A percentile compares a stretch with the other conserved stretches of the same genome.
These are phyloP conservation scores for Nesometra sesokonis DNA, from an alignment of 35 echinoderm and acorn worm species.

Conservation along the genomic window DNA sequence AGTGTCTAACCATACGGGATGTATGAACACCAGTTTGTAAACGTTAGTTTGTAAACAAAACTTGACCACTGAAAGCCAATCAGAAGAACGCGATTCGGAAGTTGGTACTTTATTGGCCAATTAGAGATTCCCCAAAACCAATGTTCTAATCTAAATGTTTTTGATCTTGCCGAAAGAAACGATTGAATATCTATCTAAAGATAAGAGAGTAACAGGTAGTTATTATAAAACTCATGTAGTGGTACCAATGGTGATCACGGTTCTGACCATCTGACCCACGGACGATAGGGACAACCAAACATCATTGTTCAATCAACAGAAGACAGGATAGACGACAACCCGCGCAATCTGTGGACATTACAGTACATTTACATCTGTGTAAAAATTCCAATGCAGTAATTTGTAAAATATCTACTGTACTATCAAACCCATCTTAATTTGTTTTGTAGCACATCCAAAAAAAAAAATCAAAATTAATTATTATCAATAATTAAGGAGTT, in stretches of 20 bases:
- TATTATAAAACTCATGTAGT: not conserved
- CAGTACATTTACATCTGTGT: too few species aligned
- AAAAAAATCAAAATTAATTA: too few species aligned
- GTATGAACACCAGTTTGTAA: not conserved
- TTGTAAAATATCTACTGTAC: too few species aligned
- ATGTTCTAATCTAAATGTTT: not conserved
- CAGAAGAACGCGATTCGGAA: not conserved
- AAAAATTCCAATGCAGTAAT: too few species aligned
- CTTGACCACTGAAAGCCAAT: not conserved
- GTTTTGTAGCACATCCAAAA: too few species aligned
- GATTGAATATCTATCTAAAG: not conserved
- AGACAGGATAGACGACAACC: too few species aligned
- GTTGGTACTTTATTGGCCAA: not conserved
- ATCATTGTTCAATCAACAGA: too few species aligned
- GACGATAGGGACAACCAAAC: too few species aligned
- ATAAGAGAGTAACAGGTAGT: not conserved
- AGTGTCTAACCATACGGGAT: not conserved
- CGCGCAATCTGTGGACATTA: too few species aligned
- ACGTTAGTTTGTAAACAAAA: not conserved
- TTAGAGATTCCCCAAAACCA: not conserved
- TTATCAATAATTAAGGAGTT: too few species aligned
- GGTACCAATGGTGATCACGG: not conserved
- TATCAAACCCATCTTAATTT: too few species aligned
- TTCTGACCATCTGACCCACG: not conserved
- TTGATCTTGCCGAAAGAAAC: not conserved